A percentile compares a stretch with the other conserved stretches of the same genome.
Evolutionary conservation across 2,113 vertebrate species (phyloP).

Genomic region (Sylvietta virens): DNA sequence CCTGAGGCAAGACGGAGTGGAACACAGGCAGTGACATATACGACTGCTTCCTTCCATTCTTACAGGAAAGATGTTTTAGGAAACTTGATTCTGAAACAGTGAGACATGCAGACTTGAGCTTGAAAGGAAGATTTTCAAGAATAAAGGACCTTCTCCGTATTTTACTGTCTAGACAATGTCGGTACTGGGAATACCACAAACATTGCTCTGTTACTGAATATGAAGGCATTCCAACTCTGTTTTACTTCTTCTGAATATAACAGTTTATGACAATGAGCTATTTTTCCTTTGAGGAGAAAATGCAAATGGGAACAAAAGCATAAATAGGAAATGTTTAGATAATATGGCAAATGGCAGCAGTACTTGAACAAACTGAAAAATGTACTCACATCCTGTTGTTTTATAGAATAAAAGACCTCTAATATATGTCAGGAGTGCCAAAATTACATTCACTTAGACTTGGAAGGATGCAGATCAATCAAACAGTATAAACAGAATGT

Average conservation of each 20-base stretch:
- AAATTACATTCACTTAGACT: background rate
- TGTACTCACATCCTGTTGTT: background rate
- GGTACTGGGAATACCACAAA: background rate
- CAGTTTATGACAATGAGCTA: background rate
- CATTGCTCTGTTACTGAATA: background rate
- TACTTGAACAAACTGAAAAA: background rate
- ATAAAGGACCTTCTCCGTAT: background rate
- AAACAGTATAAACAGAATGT: background rate
- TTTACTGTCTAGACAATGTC: background rate
- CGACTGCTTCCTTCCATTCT: background rate
- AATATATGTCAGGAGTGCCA: background rate
- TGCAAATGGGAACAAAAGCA: background rate
- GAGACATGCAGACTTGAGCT: background rate
- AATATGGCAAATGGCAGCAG: background rate
- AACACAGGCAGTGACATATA: background rate
- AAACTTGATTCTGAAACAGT: background rate
- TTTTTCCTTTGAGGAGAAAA: background rate
- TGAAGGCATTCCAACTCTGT: background rate
- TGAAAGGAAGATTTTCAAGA: background rate
- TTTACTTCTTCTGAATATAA: background rate
- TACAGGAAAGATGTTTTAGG: background rate
- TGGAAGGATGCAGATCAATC: background rate
- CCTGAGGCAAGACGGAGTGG: background rate
- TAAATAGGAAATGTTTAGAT: background rate
- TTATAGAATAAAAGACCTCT: background rate